Evolutionary conservation across 1,140 invertebrate genomes (phyloP), one percentile per base, ranked within the genome.

Genomic region (Zaprionus nigranus): DNA sequence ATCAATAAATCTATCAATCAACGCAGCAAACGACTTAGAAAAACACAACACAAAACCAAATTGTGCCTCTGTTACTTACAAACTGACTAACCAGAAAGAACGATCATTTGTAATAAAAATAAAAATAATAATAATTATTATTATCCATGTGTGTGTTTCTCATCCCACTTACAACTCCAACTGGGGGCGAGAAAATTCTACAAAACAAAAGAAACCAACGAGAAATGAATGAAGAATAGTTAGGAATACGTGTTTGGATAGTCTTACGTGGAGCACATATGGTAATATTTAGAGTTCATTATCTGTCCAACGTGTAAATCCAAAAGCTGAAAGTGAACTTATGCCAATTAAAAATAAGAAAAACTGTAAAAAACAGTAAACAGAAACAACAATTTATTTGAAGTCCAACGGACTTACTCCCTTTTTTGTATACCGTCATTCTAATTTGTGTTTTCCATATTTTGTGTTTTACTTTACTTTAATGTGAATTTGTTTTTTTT

Each of bases 61-160:
- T 63, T 76, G 77, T 79, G 77, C 74, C 74, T 70, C 67, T 72
- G 67, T 77, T 77, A 79, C 78, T 73, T 79, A 78, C 40, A 24
- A 63, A 69, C 60, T 70, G 51, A 71, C 36, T 24, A 58, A 73
- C 36, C 54, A 67, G 69, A 54, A 54, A 46, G 49, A 51, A 49
- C 24, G 54, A 65, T 28, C 22, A 57, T 61, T 66, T 54, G 22
- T 66, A 54, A 57, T 43, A 17, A n/a, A 49, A 30, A 60, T 20
- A 24, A 34, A 28, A 46, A 30, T 3, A 54, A 36, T 20, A 24
- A 34, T 22, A 46, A 30, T 3, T 46, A 36, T 12, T 34, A 24
- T 30, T 20, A 67, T 43, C 11, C 38, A 56, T 58, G 17, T 65
- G 54, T 72, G 54, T 72, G 51, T 26, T 63, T 53, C 38, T 56